These are phyloP conservation scores for Centruroides sculpturatus DNA, from an alignment of 1,140 invertebrate species.

Conservation along the genomic window DNA sequence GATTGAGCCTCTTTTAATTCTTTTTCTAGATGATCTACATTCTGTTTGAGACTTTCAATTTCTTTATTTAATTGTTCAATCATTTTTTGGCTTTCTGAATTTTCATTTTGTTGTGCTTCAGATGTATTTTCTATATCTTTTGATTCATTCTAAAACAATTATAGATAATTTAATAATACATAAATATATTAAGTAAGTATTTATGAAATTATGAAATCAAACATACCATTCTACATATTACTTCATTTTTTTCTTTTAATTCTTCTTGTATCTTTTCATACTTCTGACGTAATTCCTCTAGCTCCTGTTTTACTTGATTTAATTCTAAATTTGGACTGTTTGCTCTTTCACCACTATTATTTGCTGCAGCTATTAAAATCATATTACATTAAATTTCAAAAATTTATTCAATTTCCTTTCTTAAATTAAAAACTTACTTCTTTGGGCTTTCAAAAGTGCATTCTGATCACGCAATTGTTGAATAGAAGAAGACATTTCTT, in stretches of 20 bases:
- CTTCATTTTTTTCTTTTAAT: conserved; percentile 14
- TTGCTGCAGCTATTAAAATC: conserved; percentile 6
- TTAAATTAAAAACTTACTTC: no score
- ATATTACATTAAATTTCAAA: no score
- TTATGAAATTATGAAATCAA: not conserved
- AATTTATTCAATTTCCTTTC: no score
- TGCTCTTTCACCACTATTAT: not conserved
- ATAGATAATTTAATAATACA: not conserved
- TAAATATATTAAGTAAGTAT: not conserved
- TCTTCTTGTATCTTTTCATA: conserved; percentile 11
- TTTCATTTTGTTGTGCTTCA: conserved; percentile 26
- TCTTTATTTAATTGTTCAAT: not conserved
- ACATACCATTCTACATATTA: conserved; percentile 12
- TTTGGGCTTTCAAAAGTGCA: conserved; percentile 55
- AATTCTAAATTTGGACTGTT: conserved; percentile 8
- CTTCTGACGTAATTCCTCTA: conserved; percentile 8
- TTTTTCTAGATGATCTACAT: conserved; percentile 5
- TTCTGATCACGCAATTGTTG: conserved; percentile 75
- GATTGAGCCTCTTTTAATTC: conserved; percentile 16
- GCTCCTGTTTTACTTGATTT: conserved; percentile 7
- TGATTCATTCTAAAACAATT: conserved; percentile 11
- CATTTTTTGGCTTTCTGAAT: conserved; percentile 27
- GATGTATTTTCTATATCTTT: conserved; percentile 17
- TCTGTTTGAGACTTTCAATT: conserved; percentile 7
- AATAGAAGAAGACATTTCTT: conserved; percentile 52